Evolutionary conservation across 2,888 invertebrate species (phyloP).

Genomic region (Disparrhopalites patrizii): DNA sequence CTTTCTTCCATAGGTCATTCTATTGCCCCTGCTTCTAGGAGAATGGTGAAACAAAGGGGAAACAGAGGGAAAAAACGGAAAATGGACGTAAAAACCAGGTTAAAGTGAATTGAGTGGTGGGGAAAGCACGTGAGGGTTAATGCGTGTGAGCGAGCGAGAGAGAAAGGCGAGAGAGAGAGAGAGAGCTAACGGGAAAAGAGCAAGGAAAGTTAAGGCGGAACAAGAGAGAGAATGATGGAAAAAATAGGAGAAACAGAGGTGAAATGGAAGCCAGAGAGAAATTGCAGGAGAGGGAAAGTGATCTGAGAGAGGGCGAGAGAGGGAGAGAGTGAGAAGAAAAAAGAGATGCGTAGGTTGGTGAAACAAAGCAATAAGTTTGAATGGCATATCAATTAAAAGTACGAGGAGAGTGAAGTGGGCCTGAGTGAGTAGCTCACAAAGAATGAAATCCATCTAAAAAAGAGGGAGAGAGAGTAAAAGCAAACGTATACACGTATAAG

Average conservation of each 20-base stretch:
- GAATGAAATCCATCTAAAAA: conserved; percentile 26
- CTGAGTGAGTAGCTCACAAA: conserved; percentile 25
- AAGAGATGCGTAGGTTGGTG: conserved; percentile 21
- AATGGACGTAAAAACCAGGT: background rate
- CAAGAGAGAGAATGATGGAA: background rate
- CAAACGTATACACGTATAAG: conserved; percentile 11
- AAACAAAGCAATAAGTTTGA: conserved; percentile 35
- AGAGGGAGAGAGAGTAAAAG: too few species aligned
- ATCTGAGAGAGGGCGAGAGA: conserved; percentile 13
- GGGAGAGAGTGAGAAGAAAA: conserved; percentile 16
- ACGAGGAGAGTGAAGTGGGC: conserved; percentile 26
- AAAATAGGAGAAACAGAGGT: background rate
- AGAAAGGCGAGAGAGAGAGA: conserved; percentile 8
- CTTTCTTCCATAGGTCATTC: too few species aligned
- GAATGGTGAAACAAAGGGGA: background rate
- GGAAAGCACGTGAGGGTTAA: conserved; percentile 10
- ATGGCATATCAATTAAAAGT: conserved; percentile 40
- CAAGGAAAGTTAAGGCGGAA: too few species aligned
- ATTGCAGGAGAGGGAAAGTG: background rate
- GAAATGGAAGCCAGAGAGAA: background rate
- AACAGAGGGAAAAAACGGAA: background rate
- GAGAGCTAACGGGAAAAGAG: too few species aligned
- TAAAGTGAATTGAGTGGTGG: conserved; percentile 8
- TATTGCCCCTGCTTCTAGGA: too few species aligned
- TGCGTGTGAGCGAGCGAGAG: conserved; percentile 9